Base-by-base conservation (phyloP, 2,888 invertebrate genomes). In the Clepsis dumicolana region DNA sequence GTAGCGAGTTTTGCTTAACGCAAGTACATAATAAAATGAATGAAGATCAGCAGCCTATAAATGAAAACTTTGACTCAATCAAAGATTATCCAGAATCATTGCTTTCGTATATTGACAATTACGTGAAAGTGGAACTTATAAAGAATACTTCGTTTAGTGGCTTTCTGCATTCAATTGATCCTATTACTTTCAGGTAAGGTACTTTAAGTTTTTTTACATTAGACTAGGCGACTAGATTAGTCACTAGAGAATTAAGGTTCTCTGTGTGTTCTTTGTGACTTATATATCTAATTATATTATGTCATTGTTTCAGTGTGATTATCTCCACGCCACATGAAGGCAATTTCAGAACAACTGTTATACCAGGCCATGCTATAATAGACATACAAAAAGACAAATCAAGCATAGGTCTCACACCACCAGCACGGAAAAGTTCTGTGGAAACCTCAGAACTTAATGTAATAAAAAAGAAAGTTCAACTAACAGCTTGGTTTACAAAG, bases 121-220 rank as follows among this genome's bases (percentile, higher is more conserved):
- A 83, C 75, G 86, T 89, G 12, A 81, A 78, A 73, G 77, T 92
- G 52, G 70, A 84, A 38, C 72, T 87, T 12, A 81, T 86, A 24
- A 88, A 85, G 72, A 83, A 85, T 63, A 72, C 71, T 25, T 73
- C 73, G 2, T 84, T 82, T 71, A 71, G 67, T 65, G 92, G 92
- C 18, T 90, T 86, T 78, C 71, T 91, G 16, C 86, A 90, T 73
- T 87, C 90, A 0, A 81, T 91, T 62, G 91, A 92, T 73, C 90
- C 91, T 41, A 68, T 87, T n/a, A 80, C 87, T 25, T 71, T 82
- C 66, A 90, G 90, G 91, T 91, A 83, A 67, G 8, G 60, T 52
- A 57, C 12, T 5, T 25, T 14, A n/a, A 29, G 21, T 14, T 35
- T 12, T 44, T 12, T 10, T 21, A 12, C n/a, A n/a, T n/a, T n/a